Percentiles rank a stretch among this genome's conserved stretches.
phyloP scores from a whole-genome alignment of 1,140 invertebrate genomes.

The Euwallacea fornicatus region DNA sequence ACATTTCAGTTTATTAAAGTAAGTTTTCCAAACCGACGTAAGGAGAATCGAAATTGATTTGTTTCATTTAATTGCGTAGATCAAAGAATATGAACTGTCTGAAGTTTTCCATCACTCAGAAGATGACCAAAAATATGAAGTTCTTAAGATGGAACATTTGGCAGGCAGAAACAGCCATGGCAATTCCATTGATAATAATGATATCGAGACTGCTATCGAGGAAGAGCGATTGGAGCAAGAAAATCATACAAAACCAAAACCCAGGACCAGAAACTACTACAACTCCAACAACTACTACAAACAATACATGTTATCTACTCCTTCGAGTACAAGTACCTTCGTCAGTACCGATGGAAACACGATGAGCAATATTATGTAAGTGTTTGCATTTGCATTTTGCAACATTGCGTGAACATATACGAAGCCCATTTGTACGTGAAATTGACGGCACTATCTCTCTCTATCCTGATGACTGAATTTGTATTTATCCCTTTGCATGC shows the following conservation, averaged over 20 bases:
- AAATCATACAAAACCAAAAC: conserved; percentile 50
- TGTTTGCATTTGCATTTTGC: conserved; percentile 9
- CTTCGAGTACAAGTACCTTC: conserved; percentile 34
- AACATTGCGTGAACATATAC: conserved; percentile 4
- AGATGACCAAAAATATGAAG: conserved; percentile 76
- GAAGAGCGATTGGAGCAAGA: conserved; percentile 70
- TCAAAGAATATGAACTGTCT: conserved; percentile 82
- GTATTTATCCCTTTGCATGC: conserved; percentile 13
- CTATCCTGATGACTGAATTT: conserved; percentile 10
- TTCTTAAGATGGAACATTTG: conserved; percentile 67
- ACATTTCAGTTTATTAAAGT: conserved; percentile 89
- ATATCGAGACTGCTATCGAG: conserved; percentile 75
- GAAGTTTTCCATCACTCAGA: conserved; percentile 80
- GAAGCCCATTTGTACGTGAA: neutral
- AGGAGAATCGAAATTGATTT: conserved; percentile 1
- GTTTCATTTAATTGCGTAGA: conserved; percentile 56
- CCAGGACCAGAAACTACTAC: conserved; percentile 26
- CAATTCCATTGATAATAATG: conserved; percentile 69
- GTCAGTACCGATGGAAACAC: conserved; percentile 40
- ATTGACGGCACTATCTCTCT: neutral
- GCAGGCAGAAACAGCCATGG: conserved; percentile 61
- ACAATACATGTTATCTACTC: conserved; percentile 41
- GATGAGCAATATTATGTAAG: conserved; percentile 48
- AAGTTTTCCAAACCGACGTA: conserved; percentile 29
- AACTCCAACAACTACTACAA: conserved; percentile 32